Base-by-base conservation (phyloP, 2,113 vertebrate genomes). In the Terrapene triunguis region DNA sequence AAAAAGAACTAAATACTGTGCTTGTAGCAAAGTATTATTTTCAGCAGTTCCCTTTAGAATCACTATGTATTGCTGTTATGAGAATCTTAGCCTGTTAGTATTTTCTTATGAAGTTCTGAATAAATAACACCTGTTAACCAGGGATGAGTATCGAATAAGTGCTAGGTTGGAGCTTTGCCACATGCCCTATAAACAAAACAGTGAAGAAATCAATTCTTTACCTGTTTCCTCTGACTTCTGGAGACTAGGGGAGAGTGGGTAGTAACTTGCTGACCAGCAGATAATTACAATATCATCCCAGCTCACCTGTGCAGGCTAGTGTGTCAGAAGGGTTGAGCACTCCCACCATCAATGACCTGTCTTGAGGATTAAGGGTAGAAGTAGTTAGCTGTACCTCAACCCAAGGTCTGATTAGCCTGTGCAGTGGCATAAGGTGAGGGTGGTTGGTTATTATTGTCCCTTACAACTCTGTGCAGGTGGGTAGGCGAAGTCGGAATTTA, bases 401-500 rank as follows among this genome's bases (percentile, higher is more conserved):
- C 47, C 42, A 88, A 84, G 47, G 82, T 29, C 53, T 92, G 65
- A 87, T 51, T 93, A 92, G 29, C 19, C 57, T 72, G 53, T 27
- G 79, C 47, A 81, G 53, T 12, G 90, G 38, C 35, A 86, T 10
- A 90, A 72, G 32, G 38, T 25, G 22, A 72, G 51, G 21, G 4
- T 48, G 84, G 86, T 92, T 89, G 85, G 50, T 87, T 88, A 57
- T 8, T 95, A 57, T 9, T 95, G 84, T 89, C 82, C 83, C 44
- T 84, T 72, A 57, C 8, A 62, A 1, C 13, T 12, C n/a, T 88
- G 62, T 27, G 65, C 80, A 8, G 81, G 19, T 50, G 22, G 6
- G 27, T 65, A 89, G 74, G 57, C 69, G 19, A 81, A 86, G 32
- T 13, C 51, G 35, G 54, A 88, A 91, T 82, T 94, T 87, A 95